These are phyloP conservation scores for Trinectes maculatus DNA, from an alignment of 2,113 vertebrate genomes.

Conservation along the genomic window DNA sequence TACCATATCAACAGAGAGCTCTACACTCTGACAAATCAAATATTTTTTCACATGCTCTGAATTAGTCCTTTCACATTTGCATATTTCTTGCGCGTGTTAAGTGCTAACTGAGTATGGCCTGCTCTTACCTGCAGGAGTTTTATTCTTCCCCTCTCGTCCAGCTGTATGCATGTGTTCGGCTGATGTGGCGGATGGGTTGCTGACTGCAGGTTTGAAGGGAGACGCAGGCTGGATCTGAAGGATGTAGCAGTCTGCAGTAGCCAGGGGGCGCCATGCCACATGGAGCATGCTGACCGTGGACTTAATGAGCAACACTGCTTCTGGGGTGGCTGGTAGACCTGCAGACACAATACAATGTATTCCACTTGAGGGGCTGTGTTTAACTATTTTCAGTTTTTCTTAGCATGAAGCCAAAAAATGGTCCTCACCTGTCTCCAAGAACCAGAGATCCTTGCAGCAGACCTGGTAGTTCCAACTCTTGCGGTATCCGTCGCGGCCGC, in stretches of 20 bases:
- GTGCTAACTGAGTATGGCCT: background rate
- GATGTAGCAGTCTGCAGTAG: constrained; percentile 92
- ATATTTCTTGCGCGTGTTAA: background rate
- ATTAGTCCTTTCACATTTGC: background rate
- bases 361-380: background rate
- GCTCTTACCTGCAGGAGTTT: constrained; percentile 32
- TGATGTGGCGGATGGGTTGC: background rate
- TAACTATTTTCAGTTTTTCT: background rate
- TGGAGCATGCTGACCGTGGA: constrained; percentile 95
- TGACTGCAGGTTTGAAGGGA: constrained; percentile 3
- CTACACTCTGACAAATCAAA: background rate
- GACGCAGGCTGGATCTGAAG: constrained; percentile 88
- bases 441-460: constrained; percentile 99
- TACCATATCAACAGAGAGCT: background rate
- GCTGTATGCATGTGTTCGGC: background rate
- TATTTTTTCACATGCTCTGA: background rate
- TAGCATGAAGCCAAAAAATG: rapidly evolving
- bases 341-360: constrained; percentile 28
- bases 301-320: constrained; percentile 91
- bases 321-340: constrained; percentile 90
- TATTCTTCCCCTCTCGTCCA: constrained; percentile 11
- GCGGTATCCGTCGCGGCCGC: constrained; percentile 93
- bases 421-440: constrained; percentile 94
- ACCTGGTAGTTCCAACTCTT: constrained; percentile 97
- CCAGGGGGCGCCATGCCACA: constrained; percentile 94